These are phyloP conservation scores for Ceratotherium simum DNA, from an alignment of 2,113 vertebrate genomes.

Conservation along the genomic window DNA sequence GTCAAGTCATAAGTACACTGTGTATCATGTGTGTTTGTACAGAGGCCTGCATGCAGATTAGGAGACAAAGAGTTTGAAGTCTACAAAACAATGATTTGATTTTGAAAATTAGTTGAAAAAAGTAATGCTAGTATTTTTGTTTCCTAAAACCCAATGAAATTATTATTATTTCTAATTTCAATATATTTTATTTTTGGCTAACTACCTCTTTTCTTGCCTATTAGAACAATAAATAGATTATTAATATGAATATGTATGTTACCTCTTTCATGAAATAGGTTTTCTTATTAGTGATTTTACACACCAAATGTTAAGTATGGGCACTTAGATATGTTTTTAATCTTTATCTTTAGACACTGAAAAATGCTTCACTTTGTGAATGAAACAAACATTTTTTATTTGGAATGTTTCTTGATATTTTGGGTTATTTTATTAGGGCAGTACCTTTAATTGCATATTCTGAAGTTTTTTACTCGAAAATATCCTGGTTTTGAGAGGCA, in stretches of 20 bases:
- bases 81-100: neutral
- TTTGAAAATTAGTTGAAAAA: slow-evolving; percentile 3
- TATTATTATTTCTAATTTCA: neutral
- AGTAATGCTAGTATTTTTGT: neutral
- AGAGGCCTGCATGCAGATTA: neutral
- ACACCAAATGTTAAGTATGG: neutral
- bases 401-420: neutral
- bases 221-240: neutral
- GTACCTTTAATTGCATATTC: neutral
- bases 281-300: neutral
- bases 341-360: neutral
- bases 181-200: neutral
- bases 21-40: neutral
- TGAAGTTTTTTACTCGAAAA: slow-evolving; percentile 20
- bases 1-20: neutral
- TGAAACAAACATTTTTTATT: neutral
- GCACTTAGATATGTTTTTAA: neutral
- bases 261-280: neutral
- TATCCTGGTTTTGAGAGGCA: neutral
- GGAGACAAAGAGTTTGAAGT: neutral
- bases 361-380: neutral
- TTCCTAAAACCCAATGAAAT: neutral
- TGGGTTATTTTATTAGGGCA: neutral
- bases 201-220: neutral
- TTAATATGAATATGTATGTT: neutral